These are phyloP conservation scores for Ochropleura leucogaster DNA, from an alignment of 2,888 invertebrate genomes.

Conservation along the genomic window DNA sequence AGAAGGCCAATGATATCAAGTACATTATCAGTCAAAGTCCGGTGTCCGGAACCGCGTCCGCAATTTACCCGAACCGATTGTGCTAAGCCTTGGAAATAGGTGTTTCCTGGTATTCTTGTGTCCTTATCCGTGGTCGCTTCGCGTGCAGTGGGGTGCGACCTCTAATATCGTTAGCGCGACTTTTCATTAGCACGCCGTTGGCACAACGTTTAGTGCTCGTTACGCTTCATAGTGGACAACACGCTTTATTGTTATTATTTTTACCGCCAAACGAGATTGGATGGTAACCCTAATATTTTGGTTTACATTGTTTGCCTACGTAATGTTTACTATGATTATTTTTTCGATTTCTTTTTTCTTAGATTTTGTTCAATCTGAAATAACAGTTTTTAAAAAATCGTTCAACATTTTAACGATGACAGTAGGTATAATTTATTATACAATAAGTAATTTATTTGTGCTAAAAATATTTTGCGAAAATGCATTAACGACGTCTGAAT, in stretches of 20 bases:
- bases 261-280: constrained; percentile 67
- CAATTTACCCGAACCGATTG: neutral
- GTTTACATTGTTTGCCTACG: constrained; percentile 51
- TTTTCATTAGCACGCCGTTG: constrained; percentile 81
- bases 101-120: neutral
- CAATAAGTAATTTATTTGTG: neutral
- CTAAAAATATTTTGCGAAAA: neutral
- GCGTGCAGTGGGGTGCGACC: constrained; percentile 49
- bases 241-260: constrained; percentile 78
- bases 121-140: neutral
- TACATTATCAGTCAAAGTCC: neutral
- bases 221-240: constrained; percentile 76
- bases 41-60: too few species aligned
- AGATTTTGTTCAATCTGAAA: neutral
- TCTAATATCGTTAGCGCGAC: constrained; percentile 76
- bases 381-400: neutral
- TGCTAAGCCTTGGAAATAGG: neutral
- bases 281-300: constrained; percentile 61
- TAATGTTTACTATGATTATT: constrained; percentile 55
- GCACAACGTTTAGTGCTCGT: constrained; percentile 77
- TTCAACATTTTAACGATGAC: neutral
- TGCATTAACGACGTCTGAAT: neutral
- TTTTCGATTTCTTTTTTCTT: constrained; percentile 25
- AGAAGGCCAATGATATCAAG: neutral
- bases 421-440: neutral